phyloP scores from a whole-genome alignment of 2,113 vertebrate species.

The Lota lota region DNA sequence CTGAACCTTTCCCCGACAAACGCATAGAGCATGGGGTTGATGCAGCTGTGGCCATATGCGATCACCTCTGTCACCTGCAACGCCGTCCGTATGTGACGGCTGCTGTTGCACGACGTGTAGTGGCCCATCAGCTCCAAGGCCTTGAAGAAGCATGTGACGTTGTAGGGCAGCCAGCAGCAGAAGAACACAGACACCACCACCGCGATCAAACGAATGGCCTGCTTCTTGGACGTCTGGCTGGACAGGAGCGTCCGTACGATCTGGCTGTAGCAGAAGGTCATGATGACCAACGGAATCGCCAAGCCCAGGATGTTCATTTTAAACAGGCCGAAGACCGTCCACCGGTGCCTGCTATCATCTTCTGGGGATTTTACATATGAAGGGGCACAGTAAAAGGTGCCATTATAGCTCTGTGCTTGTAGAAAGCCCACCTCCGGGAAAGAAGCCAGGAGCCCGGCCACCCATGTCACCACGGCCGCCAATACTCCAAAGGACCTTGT shows the following conservation, averaged over 20 bases:
- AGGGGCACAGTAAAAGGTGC: neutral
- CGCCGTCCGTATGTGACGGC: constrained; percentile 42
- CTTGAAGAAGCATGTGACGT: constrained; percentile 54
- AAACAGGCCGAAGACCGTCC: constrained; percentile 30
- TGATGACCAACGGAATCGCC: constrained; percentile 52
- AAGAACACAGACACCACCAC: constrained; percentile 65
- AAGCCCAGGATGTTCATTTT: constrained; percentile 72
- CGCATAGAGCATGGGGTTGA: constrained; percentile 74
- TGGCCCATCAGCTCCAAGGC: constrained; percentile 19
- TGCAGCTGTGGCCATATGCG: constrained; percentile 71
- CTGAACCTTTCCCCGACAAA: constrained; percentile 73
- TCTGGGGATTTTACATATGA: neutral
- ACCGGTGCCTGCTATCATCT: neutral
- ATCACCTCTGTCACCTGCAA: constrained; percentile 61
- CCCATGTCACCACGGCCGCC: constrained; percentile 75
- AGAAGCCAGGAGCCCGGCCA: constrained; percentile 63
- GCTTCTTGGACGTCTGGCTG: constrained; percentile 49
- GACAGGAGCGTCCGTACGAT: constrained; percentile 58
- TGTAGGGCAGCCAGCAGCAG: constrained; percentile 73
- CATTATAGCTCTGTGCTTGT: accelerated
- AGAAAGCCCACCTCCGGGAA: constrained; percentile 73
- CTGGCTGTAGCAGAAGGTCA: constrained; percentile 67
- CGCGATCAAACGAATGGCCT: constrained; percentile 61
- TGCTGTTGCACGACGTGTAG: constrained; percentile 34
- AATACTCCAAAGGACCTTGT: constrained; percentile 69